Base-by-base conservation (phyloP, 2,888 invertebrate genomes). In the Athripsodes cinereus region DNA sequence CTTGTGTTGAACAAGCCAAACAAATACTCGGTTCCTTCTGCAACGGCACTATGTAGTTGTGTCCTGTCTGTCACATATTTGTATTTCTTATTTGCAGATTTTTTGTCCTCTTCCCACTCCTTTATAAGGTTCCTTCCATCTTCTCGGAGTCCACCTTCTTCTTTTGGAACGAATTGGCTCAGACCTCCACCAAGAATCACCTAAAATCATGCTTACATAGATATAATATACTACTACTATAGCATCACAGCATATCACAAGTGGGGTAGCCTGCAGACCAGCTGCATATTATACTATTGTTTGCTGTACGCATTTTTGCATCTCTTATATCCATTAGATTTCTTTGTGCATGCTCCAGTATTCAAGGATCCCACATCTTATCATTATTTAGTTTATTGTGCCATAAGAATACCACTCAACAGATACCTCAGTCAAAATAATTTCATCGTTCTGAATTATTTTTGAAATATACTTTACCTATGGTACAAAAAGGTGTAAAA, bases 61-160 rank as follows among this genome's bases (percentile, higher is more conserved):
- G 70, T 68, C 55, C 73, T 72, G 55, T 78, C 80, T 70, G 75
- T 78, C 6, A 83, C 77, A 64, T 80, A 84, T 0, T 67, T 68
- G 55, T 69, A 64, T 13, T 61, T 66, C 2, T 61, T 62, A 1
- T 66, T 66, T 40, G 66, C 61, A 8, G 53, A 58, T 5, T 62
- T 68, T 68, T 68, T 73, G 66, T 68, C 72, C 1, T 69, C 66
- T 62, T 73, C 68, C 87, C 87, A 88, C 57, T 76, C 76, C 16
- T 79, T 70, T 50, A 86, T 81, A 52, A 86, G 72, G 70, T 86
- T 80, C 11, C 73, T 69, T 1, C 77, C 79, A 67, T 87, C 85
- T 44, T 19, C 11, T 16, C 58, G 40, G 31, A 35, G n/a, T 65
- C 78, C 71, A 60, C 74, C 76, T 68, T 81, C 85, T 16, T 62